These are phyloP conservation scores for Carabus problematicus DNA, from an alignment of 2,888 invertebrate species.

Conservation along the genomic window DNA sequence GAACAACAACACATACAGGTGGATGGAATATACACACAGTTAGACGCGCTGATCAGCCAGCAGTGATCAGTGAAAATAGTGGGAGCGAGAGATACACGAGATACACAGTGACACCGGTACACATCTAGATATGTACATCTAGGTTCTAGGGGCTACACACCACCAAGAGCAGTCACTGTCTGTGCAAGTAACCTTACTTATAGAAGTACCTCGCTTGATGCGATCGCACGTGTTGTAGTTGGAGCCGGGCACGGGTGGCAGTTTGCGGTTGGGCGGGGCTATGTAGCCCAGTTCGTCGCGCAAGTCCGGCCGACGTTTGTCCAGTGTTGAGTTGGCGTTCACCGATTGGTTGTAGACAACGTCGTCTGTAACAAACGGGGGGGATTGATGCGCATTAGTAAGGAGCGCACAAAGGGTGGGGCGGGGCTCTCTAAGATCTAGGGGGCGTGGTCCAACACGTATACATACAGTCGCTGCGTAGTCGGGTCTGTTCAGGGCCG, in stretches of 20 bases:
- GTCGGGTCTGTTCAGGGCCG: constrained; percentile 72
- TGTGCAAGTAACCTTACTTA: constrained; percentile 72
- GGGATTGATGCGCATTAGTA: too few relatives aligned
- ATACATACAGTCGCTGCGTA: constrained; percentile 85
- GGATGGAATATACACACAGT: too few relatives aligned
- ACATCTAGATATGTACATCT: not conserved
- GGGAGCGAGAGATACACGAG: not conserved
- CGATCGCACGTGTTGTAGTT: constrained; percentile 94
- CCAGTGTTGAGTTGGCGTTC: constrained; percentile 72
- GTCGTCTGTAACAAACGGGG: constrained; percentile 70
- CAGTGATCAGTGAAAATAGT: not conserved
- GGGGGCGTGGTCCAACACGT: not conserved
- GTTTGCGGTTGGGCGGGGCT: constrained; percentile 90
- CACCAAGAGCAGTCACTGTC: not conserved
- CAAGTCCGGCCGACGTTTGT: constrained; percentile 82
- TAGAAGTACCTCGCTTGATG: constrained; percentile 91
- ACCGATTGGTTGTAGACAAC: constrained; percentile 90
- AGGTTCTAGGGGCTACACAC: not conserved
- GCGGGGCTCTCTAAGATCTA: not conserved
- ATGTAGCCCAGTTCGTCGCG: constrained; percentile 92
- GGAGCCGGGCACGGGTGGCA: constrained; percentile 90
- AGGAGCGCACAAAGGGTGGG: too few relatives aligned
- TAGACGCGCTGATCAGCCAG: too few relatives aligned
- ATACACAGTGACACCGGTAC: constrained; percentile 1
- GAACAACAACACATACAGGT: too few relatives aligned